Conservation (phyloP, 2,888 invertebrate genomes). For the Archips crataeganus region DNA sequence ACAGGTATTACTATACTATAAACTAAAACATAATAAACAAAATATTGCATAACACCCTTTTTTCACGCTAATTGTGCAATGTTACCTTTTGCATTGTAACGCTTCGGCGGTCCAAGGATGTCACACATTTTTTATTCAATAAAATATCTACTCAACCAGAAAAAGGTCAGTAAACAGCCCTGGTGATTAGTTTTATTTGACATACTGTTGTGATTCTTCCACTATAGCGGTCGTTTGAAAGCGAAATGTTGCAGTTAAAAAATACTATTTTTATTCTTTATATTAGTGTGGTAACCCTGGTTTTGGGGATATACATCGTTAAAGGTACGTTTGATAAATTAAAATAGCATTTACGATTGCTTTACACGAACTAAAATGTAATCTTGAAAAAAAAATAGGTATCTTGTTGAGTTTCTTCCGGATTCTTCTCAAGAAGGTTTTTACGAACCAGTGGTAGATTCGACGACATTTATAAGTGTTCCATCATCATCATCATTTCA, state of each 20-base stretch:
- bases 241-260: conserved; percentile 47
- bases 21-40: neutral
- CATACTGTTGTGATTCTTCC: conserved; percentile 49
- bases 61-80: conserved; percentile 36
- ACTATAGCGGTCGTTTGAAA: conserved; percentile 47
- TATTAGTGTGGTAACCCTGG: conserved; percentile 54
- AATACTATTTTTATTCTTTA: conserved; percentile 53
- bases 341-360: too few species aligned
- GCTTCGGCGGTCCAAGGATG: conserved; percentile 74
- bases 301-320: conserved; percentile 61
- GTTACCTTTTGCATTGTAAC: conserved; percentile 53
- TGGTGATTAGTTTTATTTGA: conserved; percentile 45
- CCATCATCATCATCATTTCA: too few species aligned
- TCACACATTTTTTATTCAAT: conserved; percentile 66
- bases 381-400: too few species aligned
- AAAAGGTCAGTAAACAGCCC: conserved; percentile 63
- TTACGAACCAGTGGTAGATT: too few species aligned
- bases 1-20: too few species aligned
- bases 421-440: too few species aligned
- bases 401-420: too few species aligned
- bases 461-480: too few species aligned
- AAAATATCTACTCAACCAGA: conserved; percentile 55
- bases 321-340: conserved; percentile 60
- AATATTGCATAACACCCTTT: conserved; percentile 18
- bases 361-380: too few species aligned